Conservation (phyloP, 2,888 invertebrate species). For the Zaprionus lineosus region DNA sequence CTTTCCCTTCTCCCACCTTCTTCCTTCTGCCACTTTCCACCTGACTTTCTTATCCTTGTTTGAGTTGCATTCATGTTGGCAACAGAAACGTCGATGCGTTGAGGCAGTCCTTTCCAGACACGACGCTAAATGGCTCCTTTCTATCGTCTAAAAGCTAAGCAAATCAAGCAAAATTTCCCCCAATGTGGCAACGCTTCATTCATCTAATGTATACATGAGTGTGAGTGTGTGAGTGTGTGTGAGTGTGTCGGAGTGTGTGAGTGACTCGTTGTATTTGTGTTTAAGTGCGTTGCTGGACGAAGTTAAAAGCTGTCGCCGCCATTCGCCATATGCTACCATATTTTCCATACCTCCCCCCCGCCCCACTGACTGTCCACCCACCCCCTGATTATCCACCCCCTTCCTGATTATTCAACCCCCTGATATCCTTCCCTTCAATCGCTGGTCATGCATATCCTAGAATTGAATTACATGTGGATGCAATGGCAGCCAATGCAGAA, state of each 20-base stretch:
- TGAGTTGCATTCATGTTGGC: conserved; percentile 39
- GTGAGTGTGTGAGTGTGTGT: neutral
- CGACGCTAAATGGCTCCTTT: conserved; percentile 69
- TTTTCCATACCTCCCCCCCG: neutral
- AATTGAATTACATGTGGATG: conserved; percentile 32
- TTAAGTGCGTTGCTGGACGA: neutral
- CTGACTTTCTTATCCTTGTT: conserved; percentile 5
- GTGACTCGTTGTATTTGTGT: too few relatives aligned
- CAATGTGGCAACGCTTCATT: conserved; percentile 31
- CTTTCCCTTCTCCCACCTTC: neutral
- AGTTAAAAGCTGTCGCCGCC: conserved; percentile 25
- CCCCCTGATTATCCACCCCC: neutral
- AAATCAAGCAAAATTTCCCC: conserved; percentile 62
- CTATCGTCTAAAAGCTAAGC: conserved; percentile 50
- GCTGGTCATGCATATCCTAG: neutral
- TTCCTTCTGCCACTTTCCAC: neutral
- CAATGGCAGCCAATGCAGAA: conserved; percentile 46
- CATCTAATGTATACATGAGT: too few relatives aligned
- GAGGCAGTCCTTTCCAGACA: conserved; percentile 41
- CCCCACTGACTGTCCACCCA: too few relatives aligned
- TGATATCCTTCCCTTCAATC: too few relatives aligned
- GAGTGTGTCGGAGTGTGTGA: too few relatives aligned
- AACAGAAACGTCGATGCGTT: conserved; percentile 16
- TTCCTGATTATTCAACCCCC: neutral
- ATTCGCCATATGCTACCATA: conserved; percentile 35